Evolutionary conservation across 1,140 invertebrate species (phyloP), one percentile per base, ranked within the genome.

Genomic region (Drosophila novamexicana): DNA sequence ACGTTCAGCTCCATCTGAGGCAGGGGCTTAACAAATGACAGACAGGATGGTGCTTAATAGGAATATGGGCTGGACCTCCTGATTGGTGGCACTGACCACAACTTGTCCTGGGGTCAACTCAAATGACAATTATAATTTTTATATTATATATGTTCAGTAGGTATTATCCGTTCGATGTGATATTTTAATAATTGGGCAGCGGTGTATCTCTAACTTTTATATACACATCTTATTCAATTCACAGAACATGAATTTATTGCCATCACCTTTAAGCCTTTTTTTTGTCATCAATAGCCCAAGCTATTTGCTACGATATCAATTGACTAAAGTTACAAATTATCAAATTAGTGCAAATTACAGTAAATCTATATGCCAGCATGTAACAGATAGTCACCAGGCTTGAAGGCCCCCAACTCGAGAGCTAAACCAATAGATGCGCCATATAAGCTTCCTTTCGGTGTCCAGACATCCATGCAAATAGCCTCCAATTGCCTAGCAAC

Each of bases 391-490:
- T 22, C 16, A 50, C 29, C 29, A 18, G 14, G 6, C 40, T n/a
- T 1, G 12, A 40, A 40, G 18, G 18, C 45, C 12, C n/a, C 2
- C 34, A 52, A 18, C 45, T 14, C 16, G 47, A 12, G 6, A 56
- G 9, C 18, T 44, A 36, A 68, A 45, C 56, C 71, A 69, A 69
- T 74, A 47, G 42, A 12, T 45, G 42, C 42, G 69, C 57, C 56
- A 40, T 54, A 68, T 74, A 74, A 63, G 65, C 71, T 56, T 57
- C 57, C 65, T 69, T 69, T 39, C 65, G 50, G 29, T 70, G 32
- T n/a, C 34, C 66, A 70, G 66, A 70, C 72, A 70, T 34, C 37
- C 72, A 64, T 70, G 72, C 72, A 75, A 75, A 75, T 75, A 75
- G 63, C 66, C 66, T 58, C 44, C 44, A 68, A 39, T 36, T 49